phyloP scores from a whole-genome alignment of 1,140 invertebrate species.

The Caenorhabditis remanei region DNA sequence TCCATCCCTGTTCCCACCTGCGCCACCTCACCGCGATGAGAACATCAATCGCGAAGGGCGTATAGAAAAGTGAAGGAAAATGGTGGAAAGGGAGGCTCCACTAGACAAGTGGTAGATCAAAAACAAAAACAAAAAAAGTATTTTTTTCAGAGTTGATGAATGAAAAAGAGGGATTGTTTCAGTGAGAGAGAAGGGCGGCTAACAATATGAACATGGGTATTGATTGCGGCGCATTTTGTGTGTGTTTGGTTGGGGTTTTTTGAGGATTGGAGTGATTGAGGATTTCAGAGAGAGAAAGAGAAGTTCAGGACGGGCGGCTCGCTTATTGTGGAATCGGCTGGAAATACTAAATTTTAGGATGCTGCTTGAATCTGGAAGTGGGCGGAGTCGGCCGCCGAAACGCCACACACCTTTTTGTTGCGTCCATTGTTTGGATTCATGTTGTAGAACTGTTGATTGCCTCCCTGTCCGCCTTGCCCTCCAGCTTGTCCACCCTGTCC shows the following conservation, averaged over 20 bases:
- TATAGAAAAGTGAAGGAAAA: too few species aligned
- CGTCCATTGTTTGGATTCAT: slow-evolving; percentile 40
- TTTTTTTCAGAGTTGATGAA: too few species aligned
- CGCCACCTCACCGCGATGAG: too few species aligned
- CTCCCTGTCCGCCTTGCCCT: slow-evolving; percentile 10
- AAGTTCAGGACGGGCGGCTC: neutral
- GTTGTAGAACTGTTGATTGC: slow-evolving; percentile 4
- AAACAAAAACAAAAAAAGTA: too few species aligned
- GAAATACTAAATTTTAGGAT: slow-evolving; percentile 42
- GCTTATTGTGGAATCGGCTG: slow-evolving; percentile 21
- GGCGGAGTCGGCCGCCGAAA: neutral
- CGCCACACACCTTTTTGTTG: slow-evolving; percentile 45
- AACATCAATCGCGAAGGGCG: neutral
- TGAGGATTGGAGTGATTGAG: neutral
- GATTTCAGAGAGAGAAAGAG: neutral
- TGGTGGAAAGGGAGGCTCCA: neutral
- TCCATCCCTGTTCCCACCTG: too few species aligned
- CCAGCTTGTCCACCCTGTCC: slow-evolving; percentile 34
- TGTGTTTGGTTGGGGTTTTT: neutral
- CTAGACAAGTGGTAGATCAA: neutral
- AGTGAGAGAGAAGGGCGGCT: neutral
- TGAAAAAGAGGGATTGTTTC: neutral
- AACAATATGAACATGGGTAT: slow-evolving; percentile 35
- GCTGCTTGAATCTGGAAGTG: neutral
- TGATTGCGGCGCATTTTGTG: neutral